Evolutionary conservation across 2,797 vertebrate genomes (phyloP), one percentile per base, ranked within the genome.

Genomic region (Emydoidea blandingii): DNA sequence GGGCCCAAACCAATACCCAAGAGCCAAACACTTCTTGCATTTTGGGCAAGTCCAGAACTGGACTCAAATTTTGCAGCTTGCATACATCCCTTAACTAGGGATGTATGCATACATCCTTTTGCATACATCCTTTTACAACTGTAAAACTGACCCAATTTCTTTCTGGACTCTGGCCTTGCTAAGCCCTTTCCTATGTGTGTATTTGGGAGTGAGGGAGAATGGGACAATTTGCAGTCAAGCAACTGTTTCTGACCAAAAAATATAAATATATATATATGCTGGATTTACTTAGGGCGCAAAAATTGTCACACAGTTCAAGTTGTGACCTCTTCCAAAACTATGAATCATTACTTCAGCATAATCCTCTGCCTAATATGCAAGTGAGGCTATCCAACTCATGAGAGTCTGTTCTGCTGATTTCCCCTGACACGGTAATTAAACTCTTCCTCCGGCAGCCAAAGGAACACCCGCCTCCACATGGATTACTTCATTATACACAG

Each of bases 401-500:
- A 54, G 49, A 93, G 29, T 82, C 68, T 86, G 53, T 86, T 47
- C 41, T 57, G 56, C 52, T n/a, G 16, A 50, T 47, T 86, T 87
- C 72, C 82, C 56, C 85, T 79, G 84, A 84, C 25, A 82, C 2
- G 83, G 83, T 91, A 94, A 96, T 83, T 84, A 44, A 94, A 94
- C 52, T 86, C 49, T 74, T 27, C 47, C 72, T 95, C 91, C 59
- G 83, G 72, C 29, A 91, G 90, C 87, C 94, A 85, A 92, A 76
- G 79, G 49, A 91, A 92, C 82, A 92, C 74, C 79, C n/a, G 12
- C 57, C 88, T 96, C 44, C 54, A 83, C 31, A 85, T 14, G 23
- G 88, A 91, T 97, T 88, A 96, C 87, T 96, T 97, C 87, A 97
- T 6, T 78, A n/a, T 76, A 87, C 91, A 88, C 90, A 88, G 92